phyloP scores from a whole-genome alignment of 2,888 invertebrate genomes.

The Chalcosyrphus nemorum region DNA sequence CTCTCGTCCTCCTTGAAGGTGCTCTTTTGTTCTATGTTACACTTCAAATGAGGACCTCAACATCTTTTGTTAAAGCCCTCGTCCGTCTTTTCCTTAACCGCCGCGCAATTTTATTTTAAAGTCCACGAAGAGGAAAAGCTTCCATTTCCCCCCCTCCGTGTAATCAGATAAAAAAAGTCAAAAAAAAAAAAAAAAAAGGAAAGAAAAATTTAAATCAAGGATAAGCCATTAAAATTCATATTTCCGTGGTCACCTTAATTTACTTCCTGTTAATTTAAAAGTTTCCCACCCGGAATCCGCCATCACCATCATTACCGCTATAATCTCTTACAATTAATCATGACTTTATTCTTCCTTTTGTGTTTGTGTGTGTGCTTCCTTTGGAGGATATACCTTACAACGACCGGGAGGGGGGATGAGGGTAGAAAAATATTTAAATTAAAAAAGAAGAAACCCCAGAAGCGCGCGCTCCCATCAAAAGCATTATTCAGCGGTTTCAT shows the following conservation, averaged over 20 bases:
- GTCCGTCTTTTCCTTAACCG: no score
- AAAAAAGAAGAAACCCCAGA: slow-evolving; percentile 39
- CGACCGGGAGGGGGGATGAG: neutral
- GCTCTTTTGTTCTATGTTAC: no score
- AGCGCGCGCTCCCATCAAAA: slow-evolving; percentile 46
- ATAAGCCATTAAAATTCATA: slow-evolving; percentile 66
- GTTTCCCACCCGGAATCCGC: slow-evolving; percentile 61
- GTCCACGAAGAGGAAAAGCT: neutral
- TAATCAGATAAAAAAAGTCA: neutral
- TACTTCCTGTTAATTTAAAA: slow-evolving; percentile 70
- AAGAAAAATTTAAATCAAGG: slow-evolving; percentile 56
- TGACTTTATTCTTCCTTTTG: slow-evolving; percentile 9
- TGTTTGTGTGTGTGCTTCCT: neutral
- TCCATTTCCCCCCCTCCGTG: neutral
- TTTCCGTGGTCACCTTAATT: slow-evolving; percentile 70
- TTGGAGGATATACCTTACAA: slow-evolving; percentile 13
- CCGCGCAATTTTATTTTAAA: no score
- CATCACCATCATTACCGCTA: slow-evolving; percentile 60
- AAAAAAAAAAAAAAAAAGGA: neutral
- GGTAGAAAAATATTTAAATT: slow-evolving; percentile 37
- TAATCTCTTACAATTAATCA: slow-evolving; percentile 70
- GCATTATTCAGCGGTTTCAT: slow-evolving; percentile 65
- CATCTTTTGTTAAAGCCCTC: no score
- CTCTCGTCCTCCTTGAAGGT: no score
- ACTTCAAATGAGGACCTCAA: no score